phyloP scores from a whole-genome alignment of 2,888 invertebrate species.

The Nasonovia ribisnigri region DNA sequence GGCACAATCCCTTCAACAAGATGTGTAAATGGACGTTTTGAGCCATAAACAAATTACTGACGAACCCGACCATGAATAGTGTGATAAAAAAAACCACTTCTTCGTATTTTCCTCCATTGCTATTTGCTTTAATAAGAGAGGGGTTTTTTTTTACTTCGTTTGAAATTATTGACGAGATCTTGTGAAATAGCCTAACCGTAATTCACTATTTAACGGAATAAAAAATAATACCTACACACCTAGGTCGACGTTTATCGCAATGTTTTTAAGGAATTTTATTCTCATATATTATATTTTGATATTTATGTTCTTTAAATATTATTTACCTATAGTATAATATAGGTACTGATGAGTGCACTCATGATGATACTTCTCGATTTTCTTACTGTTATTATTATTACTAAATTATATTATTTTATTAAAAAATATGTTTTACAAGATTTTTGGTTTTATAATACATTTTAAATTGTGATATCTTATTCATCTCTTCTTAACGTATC shows the following conservation, averaged over 20 bases:
- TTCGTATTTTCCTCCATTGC: neutral
- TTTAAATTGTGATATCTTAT: neutral
- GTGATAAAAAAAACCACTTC: conserved; percentile 6
- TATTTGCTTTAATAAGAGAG: neutral
- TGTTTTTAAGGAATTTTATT: neutral
- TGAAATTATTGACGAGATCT: neutral
- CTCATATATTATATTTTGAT: neutral
- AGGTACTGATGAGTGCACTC: neutral
- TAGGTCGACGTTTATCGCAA: neutral
- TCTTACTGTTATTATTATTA: neutral
- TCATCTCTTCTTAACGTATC: neutral
- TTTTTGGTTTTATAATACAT: neutral
- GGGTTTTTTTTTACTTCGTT: neutral
- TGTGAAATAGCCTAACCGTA: neutral
- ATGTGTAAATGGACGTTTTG: conserved; percentile 41
- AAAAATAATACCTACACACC: neutral
- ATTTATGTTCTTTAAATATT: neutral
- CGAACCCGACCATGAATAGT: conserved; percentile 21
- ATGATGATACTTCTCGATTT: neutral
- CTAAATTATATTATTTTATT: neutral
- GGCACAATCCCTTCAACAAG: conserved; percentile 19
- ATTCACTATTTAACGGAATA: neutral
- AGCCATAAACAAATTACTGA: conserved; percentile 42
- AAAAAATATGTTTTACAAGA: neutral
- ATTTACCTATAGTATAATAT: neutral